A percentile compares a stretch with the other conserved stretches of the same genome.
These are phyloP conservation scores for Antennarius maculatus DNA, from an alignment of 2,797 vertebrate species.

Conservation along the genomic window DNA sequence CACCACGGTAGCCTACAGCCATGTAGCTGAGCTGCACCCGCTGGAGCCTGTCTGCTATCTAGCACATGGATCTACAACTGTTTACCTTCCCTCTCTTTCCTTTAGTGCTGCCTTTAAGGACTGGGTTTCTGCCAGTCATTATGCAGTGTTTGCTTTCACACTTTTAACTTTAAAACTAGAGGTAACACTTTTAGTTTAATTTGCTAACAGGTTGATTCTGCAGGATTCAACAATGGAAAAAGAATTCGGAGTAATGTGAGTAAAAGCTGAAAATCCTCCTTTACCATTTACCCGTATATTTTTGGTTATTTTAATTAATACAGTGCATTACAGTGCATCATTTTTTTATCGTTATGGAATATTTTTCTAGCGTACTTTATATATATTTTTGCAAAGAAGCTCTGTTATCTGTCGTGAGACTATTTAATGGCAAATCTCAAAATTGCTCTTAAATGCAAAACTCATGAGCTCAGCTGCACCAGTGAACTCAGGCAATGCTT, in stretches of 20 bases:
- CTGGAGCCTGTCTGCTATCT: constrained; percentile 42
- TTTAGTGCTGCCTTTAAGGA: constrained; percentile 9
- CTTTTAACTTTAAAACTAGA: constrained; percentile 2
- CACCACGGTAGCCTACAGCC: constrained; percentile 51
- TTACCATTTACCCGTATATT: no score
- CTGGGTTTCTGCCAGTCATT: not conserved
- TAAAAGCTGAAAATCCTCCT: constrained; percentile 1
- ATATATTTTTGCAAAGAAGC: no score
- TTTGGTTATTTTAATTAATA: no score
- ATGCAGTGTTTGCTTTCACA: constrained; percentile 5
- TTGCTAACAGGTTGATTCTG: not conserved
- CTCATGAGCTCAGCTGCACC: no score
- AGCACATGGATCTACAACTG: constrained; percentile 51
- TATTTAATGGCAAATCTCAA: no score
- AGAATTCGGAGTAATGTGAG: constrained; percentile 25
- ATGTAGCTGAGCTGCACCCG: constrained; percentile 28
- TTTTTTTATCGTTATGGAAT: no score
- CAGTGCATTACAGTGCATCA: no score
- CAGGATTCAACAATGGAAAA: not conserved
- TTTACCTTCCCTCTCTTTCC: constrained; percentile 31
- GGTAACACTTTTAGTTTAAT: not conserved
- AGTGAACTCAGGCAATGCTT: no score
- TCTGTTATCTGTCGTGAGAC: no score
- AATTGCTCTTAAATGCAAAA: no score
- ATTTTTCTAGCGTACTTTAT: no score